Conservation (phyloP, 2,113 vertebrate species). For the Ascaphus truei region DNA sequence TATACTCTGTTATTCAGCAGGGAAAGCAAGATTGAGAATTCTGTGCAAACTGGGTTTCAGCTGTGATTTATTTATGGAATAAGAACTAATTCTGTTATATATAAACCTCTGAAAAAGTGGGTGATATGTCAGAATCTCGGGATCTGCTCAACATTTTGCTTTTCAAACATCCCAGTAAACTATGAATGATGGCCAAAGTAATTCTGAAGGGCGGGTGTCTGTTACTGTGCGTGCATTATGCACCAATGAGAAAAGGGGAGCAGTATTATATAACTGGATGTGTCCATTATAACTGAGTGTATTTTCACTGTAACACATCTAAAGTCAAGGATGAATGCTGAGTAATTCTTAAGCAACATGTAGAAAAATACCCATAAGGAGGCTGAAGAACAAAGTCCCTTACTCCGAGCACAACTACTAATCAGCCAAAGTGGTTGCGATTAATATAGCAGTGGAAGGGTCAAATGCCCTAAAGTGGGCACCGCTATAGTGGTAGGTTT, state of each 20-base stretch:
- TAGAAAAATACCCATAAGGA: no score
- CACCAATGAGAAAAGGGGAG: background rate
- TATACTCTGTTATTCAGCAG: constrained; percentile 21
- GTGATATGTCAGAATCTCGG: constrained; percentile 1
- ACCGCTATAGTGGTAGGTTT: no score
- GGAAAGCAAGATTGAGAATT: constrained; percentile 15
- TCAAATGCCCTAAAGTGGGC: no score
- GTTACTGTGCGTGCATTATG: background rate
- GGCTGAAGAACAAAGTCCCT: no score
- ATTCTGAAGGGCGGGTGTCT: constrained; percentile 5
- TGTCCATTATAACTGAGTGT: background rate
- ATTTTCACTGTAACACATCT: background rate
- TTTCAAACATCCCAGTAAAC: background rate
- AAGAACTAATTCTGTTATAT: constrained; percentile 22
- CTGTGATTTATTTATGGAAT: constrained; percentile 22
- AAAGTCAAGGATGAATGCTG: background rate
- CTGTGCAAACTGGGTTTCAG: background rate
- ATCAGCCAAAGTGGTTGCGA: no score
- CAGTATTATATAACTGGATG: background rate
- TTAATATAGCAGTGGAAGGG: no score
- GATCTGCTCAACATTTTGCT: background rate
- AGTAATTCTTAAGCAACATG: background rate
- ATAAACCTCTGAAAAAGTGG: constrained; percentile 3
- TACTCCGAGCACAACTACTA: no score
- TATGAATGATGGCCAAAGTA: constrained; percentile 1